Evolutionary conservation across 2,797 vertebrate species (phyloP).

Genomic region (Scarus forsteni): DNA sequence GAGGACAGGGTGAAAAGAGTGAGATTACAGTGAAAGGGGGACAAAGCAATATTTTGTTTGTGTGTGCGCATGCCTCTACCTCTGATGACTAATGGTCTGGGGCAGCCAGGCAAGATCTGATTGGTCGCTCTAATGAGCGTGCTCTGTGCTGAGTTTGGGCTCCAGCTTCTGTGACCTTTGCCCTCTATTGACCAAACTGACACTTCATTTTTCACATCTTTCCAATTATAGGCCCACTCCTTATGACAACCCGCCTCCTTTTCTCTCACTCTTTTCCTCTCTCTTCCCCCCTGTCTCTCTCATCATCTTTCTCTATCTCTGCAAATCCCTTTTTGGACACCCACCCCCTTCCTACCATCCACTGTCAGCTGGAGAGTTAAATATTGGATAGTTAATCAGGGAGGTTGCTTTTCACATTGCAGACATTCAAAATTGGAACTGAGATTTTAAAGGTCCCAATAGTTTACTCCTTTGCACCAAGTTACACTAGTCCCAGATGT

Average conservation of each 20-base stretch:
- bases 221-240: slow-evolving; percentile 91
- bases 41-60: slow-evolving; percentile 57
- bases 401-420: no score
- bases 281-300: slow-evolving; percentile 4
- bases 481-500: no score
- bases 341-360: slow-evolving; percentile 14
- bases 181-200: slow-evolving; percentile 97
- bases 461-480: no score
- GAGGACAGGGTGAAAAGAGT: slow-evolving; percentile 22
- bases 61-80: slow-evolving; percentile 79
- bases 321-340: slow-evolving; percentile 15
- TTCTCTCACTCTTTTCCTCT: slow-evolving; percentile 9
- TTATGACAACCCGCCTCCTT: slow-evolving; percentile 85
- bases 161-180: slow-evolving; percentile 93
- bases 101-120: slow-evolving; percentile 87
- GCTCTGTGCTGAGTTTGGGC: slow-evolving; percentile 91
- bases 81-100: slow-evolving; percentile 92
- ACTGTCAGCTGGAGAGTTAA: slow-evolving; percentile 22
- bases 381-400: no score
- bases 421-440: no score
- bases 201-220: slow-evolving; percentile 99
- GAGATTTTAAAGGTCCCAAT: no score
- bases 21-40: slow-evolving; percentile 40
- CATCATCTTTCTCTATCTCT: slow-evolving; percentile 4
- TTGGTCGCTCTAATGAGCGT: slow-evolving; percentile 96